Conservation (phyloP, 2,888 invertebrate species). For the Cosmopolites sordidus region DNA sequence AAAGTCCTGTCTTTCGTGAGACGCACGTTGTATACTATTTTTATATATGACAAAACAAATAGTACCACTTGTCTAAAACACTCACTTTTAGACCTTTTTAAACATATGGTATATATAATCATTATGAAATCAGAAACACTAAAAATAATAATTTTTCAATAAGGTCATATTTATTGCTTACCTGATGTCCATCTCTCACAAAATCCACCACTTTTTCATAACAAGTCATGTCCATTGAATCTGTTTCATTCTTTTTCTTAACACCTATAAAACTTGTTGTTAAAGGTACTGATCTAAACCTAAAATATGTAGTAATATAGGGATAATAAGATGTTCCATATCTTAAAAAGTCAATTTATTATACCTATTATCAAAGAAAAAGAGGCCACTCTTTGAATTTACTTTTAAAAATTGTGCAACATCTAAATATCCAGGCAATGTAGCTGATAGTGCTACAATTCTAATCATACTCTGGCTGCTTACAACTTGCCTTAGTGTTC, state of each 20-base stretch:
- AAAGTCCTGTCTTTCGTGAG: too few relatives aligned
- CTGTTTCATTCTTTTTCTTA: conserved; percentile 49
- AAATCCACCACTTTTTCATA: conserved; percentile 86
- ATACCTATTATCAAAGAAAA: conserved; percentile 83
- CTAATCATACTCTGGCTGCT: conserved; percentile 92
- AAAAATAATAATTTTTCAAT: too few relatives aligned
- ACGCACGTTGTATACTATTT: too few relatives aligned
- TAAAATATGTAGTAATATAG: conserved; percentile 3
- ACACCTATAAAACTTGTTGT: conserved; percentile 77
- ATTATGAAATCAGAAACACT: too few relatives aligned
- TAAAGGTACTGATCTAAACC: conserved; percentile 90
- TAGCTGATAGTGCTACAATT: conserved; percentile 95
- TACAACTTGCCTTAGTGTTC: conserved; percentile 89
- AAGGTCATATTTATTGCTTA: too few relatives aligned
- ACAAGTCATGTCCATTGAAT: conserved; percentile 86
- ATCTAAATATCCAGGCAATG: conserved; percentile 95
- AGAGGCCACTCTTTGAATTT: conserved; percentile 85
- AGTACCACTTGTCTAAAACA: too few relatives aligned
- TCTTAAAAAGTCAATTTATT: too few relatives aligned
- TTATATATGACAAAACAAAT: too few relatives aligned
- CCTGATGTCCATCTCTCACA: conserved; percentile 87
- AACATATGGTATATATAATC: too few relatives aligned
- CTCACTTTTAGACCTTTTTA: too few relatives aligned
- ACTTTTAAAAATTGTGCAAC: conserved; percentile 93
- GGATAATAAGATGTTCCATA: too few relatives aligned